Base-by-base conservation (phyloP, 2,888 invertebrate species). In the Catocala fraxini region DNA sequence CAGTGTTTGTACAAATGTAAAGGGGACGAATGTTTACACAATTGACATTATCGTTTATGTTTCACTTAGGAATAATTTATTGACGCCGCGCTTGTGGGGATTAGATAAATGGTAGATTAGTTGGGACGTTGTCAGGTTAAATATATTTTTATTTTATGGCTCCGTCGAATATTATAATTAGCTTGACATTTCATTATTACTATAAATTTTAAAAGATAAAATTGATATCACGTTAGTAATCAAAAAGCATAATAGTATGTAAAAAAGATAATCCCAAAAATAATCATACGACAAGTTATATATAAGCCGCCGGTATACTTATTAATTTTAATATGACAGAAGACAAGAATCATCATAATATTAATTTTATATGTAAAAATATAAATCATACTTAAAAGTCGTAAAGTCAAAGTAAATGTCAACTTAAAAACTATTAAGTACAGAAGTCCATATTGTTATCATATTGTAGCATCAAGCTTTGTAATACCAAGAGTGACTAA, bases 1-100 rank as follows among this genome's bases (percentile, higher is more conserved):
- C 88, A 89, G 84, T 89, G 86, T 89, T 89, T 87, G 88, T 88
- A 85, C 86, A 87, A 87, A 85, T 88, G 88, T 85, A 85, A 87
- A 87, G 86, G 87, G 84, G 81, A 81, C 80, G 70, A 71, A 76
- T 89, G 87, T 89, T 90, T 89, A 85, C 84, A 85, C 85, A 83
- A 85, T 88, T 89, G 90, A 90, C 90, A 90, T 88, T 90, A 90
- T 89, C 91, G 84, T 86, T 89, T 89, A 89, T 90, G 89, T 90
- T 90, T 91, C 91, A 91, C 89, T 92, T 90, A 90, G 83, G 75
- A 77, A 84, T 90, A 87, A 90, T 90, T 90, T 90, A 91, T 91
- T 90, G 87, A 86, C 82, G 86, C 78, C 81, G 78, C 80, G 71
- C 66, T 77, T 73, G 77, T 73, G 59, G 73, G 76, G 77, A 75